Evolutionary conservation across 2,113 vertebrate species (phyloP), one percentile per base, ranked within the genome.

Genomic region (Gallinago undulata): DNA sequence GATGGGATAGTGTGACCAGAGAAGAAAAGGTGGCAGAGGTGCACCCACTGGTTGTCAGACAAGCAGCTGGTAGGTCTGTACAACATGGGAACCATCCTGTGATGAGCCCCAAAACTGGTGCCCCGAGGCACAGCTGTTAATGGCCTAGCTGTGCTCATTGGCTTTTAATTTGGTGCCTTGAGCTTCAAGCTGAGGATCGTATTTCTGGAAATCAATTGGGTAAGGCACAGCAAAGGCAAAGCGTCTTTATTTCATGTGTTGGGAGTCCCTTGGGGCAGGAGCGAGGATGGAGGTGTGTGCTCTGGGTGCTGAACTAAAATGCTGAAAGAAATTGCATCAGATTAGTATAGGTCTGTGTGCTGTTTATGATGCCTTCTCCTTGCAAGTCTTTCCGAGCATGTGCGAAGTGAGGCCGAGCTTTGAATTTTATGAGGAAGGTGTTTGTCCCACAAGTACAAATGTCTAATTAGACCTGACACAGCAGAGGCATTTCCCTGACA

Each of bases 391-490:
- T 63, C 53, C 13, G 69, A 86, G 80, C 47, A 0, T 11, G 82
- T 56, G 53, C 37, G 50, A 62, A 93, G 79, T 9, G 72, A 94
- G 91, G 47, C 87, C 63, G 78, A 84, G 73, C 93, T 83, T 83
- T 50, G 89, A 72, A 79, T 98, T 98, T 97, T 97, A 98, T 45
- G 85, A 95, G 91, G 90, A 90, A 94, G 74, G 67, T 95, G 84
- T 96, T 95, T 97, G 97, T 98, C 89, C 97, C 94, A 77, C 95
- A 89, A 95, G 95, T 96, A 92, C 96, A 90, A 96, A 96, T 51
- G 88, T 97, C 97, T 98, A 97, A 98, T 98, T 98, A 98, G 98
- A 97, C 92, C 97, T 97, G 97, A 97, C 97, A 97, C 89, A 94
- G 94, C 63, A 30, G 90, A 98, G 94, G 95, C 96, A 96, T 97